A percentile compares a stretch with the other conserved stretches of the same genome.
Evolutionary conservation across 1,140 invertebrate species (phyloP).

Genomic region (Lasioglossum baleicum): DNA sequence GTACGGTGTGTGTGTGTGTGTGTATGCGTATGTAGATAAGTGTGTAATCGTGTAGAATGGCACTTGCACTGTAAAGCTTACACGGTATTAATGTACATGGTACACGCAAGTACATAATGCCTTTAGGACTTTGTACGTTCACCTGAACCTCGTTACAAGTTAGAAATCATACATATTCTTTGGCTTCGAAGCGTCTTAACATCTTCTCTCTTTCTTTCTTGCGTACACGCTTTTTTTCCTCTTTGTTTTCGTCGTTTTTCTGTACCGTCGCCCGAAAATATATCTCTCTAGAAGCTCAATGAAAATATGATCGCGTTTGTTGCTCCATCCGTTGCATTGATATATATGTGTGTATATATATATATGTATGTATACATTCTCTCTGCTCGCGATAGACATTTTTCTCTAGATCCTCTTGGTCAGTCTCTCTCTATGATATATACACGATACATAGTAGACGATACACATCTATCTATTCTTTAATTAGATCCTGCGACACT

Average conservation of each 20-base stretch:
- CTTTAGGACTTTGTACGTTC: constrained; percentile 55
- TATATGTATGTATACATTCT: too few relatives aligned
- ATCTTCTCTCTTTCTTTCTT: background rate
- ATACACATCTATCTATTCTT: background rate
- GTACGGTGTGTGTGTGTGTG: too few relatives aligned
- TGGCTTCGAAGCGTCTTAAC: constrained; percentile 48
- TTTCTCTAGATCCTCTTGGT: constrained; percentile 21
- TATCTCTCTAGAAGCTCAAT: constrained; percentile 43
- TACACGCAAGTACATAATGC: constrained; percentile 53
- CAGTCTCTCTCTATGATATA: constrained; percentile 29
- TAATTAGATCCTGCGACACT: constrained; percentile 33
- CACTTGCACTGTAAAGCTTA: constrained; percentile 58
- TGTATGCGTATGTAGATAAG: background rate
- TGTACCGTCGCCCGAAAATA: constrained; percentile 18
- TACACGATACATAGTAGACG: too few relatives aligned
- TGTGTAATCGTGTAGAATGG: constrained; percentile 40
- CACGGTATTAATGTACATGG: constrained; percentile 36
- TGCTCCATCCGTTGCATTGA: background rate
- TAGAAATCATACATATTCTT: constrained; percentile 42
- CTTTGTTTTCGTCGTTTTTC: too few relatives aligned
- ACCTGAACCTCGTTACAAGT: constrained; percentile 27
- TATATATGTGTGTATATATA: background rate
- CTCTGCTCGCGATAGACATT: background rate
- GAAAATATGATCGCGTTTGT: constrained; percentile 23
- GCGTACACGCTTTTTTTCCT: background rate